Conservation (phyloP, 37 sponge, comb jelly and placozoan genomes). For the Beroe forskalii region DNA sequence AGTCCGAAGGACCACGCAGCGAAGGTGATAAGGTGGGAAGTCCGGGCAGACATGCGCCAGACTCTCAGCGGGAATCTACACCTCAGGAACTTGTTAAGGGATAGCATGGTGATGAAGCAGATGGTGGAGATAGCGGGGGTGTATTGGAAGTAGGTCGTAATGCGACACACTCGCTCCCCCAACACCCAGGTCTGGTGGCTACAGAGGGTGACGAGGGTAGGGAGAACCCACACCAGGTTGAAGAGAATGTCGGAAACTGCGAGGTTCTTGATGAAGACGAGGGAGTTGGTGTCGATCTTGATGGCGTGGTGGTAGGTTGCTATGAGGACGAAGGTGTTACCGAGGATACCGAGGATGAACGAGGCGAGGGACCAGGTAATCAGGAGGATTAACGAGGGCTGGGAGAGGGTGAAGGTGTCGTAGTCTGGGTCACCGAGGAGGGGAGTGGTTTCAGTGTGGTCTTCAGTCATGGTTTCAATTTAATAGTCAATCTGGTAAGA, state of each 20-base stretch:
- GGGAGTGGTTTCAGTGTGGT: neutral
- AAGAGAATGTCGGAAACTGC: neutral
- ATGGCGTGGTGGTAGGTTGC: neutral
- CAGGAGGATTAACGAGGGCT: neutral
- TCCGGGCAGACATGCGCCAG: neutral
- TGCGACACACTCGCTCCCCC: neutral
- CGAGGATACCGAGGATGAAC: neutral
- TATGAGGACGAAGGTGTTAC: neutral
- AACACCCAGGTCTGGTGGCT: neutral
- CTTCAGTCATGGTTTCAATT: no score
- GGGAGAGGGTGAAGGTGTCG: neutral
- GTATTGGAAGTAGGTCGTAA: slow-evolving; percentile 18
- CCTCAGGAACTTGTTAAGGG: slow-evolving; percentile 2
- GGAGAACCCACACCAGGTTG: neutral
- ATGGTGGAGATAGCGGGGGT: slow-evolving; percentile 25
- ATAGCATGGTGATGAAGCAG: slow-evolving; percentile 49
- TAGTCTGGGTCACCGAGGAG: neutral
- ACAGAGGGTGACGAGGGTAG: neutral
- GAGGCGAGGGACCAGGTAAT: neutral
- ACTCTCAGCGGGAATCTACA: neutral
- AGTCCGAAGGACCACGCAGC: neutral
- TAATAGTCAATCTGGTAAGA: no score
- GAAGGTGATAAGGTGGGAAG: neutral
- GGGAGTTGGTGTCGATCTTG: slow-evolving; percentile 2
- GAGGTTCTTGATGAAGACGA: slow-evolving; percentile 9